Conservation (phyloP, 2,113 vertebrate species). For the Nematolebias whitei region DNA sequence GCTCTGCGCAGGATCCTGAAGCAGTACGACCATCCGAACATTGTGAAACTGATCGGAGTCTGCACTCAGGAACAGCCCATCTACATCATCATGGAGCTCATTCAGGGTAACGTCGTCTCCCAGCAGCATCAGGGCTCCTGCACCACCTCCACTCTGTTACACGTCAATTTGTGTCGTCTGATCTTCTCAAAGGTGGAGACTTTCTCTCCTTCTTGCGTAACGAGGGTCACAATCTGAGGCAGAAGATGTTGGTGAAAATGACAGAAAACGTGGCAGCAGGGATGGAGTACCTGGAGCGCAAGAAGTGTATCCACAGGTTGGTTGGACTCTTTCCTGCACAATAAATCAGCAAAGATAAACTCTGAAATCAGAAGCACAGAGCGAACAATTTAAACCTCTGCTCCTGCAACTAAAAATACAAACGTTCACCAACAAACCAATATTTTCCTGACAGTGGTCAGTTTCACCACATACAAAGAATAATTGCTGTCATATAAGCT, state of each 20-base stretch:
- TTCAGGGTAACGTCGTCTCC: conserved; percentile 82
- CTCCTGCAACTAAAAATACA: too few species aligned
- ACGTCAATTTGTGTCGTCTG: not conserved
- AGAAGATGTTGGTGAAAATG: conserved; percentile 89
- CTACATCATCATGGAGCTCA: conserved; percentile 97
- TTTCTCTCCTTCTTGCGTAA: conserved; percentile 91
- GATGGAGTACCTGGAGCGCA: conserved; percentile 95
- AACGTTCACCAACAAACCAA: too few species aligned
- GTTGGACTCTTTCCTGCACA: conserved; percentile 2
- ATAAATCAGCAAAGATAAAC: not conserved
- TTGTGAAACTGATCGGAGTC: conserved; percentile 93
- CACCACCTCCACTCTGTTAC: too few species aligned
- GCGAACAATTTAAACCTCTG: too few species aligned
- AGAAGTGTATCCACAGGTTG: conserved; percentile 96
- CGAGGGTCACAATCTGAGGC: conserved; percentile 78
- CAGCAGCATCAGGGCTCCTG: not conserved
- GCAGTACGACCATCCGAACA: conserved; percentile 95
- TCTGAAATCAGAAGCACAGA: not conserved
- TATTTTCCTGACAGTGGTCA: too few species aligned
- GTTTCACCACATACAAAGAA: too few species aligned
- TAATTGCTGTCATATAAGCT: too few species aligned
- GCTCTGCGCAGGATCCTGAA: conserved; percentile 88
- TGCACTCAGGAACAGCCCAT: conserved; percentile 97
- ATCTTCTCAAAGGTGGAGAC: conserved; percentile 86
- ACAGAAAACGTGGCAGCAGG: conserved; percentile 87